Conservation (phyloP, 1,140 invertebrate genomes). For the Micrasema minimum region DNA sequence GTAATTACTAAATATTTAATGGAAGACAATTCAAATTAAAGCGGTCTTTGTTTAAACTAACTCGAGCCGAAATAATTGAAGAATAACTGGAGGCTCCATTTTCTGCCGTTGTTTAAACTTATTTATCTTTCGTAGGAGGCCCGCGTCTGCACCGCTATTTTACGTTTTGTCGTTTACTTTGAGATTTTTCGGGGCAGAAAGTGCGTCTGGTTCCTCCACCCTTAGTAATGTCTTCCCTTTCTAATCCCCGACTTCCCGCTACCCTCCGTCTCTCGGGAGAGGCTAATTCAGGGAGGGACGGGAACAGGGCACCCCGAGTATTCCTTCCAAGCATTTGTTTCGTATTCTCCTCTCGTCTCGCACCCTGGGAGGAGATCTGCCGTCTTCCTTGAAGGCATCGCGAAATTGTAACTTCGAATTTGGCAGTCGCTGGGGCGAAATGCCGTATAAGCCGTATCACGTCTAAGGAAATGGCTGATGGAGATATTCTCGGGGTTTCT, state of each 20-base stretch:
- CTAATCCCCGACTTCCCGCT: constrained; percentile 43
- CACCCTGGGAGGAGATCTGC: neutral
- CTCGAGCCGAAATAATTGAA: constrained; percentile 53
- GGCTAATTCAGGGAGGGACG: constrained; percentile 48
- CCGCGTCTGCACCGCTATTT: constrained; percentile 25
- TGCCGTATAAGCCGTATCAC: constrained; percentile 41
- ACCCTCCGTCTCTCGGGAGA: constrained; percentile 31
- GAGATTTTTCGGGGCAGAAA: constrained; percentile 21
- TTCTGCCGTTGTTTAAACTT: constrained; percentile 50
- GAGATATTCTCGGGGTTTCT: constrained; percentile 45
- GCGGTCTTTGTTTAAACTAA: constrained; percentile 53
- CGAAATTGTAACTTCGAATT: constrained; percentile 52
- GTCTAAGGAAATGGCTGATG: constrained; percentile 21
- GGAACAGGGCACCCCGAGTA: constrained; percentile 31
- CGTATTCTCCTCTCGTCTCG: constrained; percentile 30
- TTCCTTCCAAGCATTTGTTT: constrained; percentile 26
- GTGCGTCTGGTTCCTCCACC: constrained; percentile 16
- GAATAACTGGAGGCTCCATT: constrained; percentile 51
- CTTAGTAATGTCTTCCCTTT: constrained; percentile 42
- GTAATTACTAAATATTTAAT: constrained; percentile 52
- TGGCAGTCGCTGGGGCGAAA: constrained; percentile 41
- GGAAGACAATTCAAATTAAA: constrained; percentile 51
- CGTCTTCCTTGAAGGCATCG: constrained; percentile 22
- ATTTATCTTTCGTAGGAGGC: constrained; percentile 46
- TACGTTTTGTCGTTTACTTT: constrained; percentile 40